These are phyloP conservation scores for Procambarus clarkii DNA, from an alignment of 1,140 invertebrate species.

Conservation along the genomic window DNA sequence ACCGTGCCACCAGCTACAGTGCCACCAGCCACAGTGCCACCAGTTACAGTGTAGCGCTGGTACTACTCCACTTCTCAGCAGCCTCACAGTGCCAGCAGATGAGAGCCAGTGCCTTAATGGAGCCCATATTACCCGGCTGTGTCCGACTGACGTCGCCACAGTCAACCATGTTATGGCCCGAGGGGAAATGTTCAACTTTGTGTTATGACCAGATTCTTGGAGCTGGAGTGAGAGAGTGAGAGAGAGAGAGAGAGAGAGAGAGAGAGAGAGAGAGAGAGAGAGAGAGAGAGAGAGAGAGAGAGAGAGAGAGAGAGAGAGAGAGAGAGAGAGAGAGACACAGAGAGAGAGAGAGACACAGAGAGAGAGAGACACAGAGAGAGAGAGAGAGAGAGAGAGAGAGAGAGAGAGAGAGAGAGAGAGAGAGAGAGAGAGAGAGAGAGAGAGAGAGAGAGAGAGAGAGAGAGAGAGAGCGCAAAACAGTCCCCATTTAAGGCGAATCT, in stretches of 20 bases:
- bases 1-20: no score
- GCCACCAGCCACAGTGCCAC: not conserved
- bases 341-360: not conserved
- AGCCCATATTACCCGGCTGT: not conserved
- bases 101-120: no score
- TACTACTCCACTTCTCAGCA: not conserved
- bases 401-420: constrained; percentile 20
- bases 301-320: not conserved
- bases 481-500: no score
- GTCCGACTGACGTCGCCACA: not conserved
- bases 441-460: constrained; percentile 15
- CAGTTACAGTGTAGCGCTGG: no score
- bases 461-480: not conserved
- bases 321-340: not conserved
- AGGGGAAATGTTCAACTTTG: not conserved
- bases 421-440: constrained; percentile 20
- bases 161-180: not conserved
- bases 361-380: not conserved
- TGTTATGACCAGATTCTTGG: not conserved
- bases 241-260: constrained; percentile 4
- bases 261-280: constrained; percentile 8
- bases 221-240: not conserved
- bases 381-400: constrained; percentile 9
- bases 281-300: constrained; percentile 2
- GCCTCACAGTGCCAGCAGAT: not conserved